A percentile compares a stretch with the other conserved stretches of the same genome.
These are phyloP conservation scores for Atrina japonica DNA, from an alignment of 2,888 invertebrate species.

Conservation along the genomic window DNA sequence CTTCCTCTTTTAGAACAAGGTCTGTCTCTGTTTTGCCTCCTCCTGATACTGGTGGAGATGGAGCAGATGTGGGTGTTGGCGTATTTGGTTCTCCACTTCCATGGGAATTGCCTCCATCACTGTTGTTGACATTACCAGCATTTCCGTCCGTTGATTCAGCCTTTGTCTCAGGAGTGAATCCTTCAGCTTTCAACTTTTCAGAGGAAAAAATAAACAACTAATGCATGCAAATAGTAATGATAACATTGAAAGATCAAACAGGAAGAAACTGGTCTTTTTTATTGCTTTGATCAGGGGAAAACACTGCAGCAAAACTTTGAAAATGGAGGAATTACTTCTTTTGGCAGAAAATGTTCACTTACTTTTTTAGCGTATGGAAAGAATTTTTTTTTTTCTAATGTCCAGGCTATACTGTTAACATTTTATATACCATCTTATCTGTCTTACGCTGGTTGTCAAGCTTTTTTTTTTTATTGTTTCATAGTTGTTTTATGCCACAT, in stretches of 20 bases:
- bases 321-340: too few species aligned
- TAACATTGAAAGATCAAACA: neutral
- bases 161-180: conserved; percentile 44
- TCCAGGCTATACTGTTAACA: too few species aligned
- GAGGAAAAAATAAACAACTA: neutral
- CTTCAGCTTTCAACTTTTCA: conserved; percentile 49
- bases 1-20: conserved; percentile 62
- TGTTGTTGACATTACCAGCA: conserved; percentile 38
- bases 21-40: conserved; percentile 40
- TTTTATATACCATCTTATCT: too few species aligned
- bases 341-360: too few species aligned
- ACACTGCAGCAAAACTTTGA: too few species aligned
- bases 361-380: too few species aligned
- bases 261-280: too few species aligned
- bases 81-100: conserved; percentile 36
- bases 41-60: conserved; percentile 25
- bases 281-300: too few species aligned
- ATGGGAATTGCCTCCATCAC: conserved; percentile 36
- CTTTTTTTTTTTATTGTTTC: too few species aligned
- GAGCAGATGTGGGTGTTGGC: conserved; percentile 43
- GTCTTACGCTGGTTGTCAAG: too few species aligned
- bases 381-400: too few species aligned
- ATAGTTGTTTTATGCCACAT: too few species aligned
- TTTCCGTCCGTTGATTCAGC: conserved; percentile 48
- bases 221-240: conserved; percentile 6